These are phyloP conservation scores for Bos javanicus DNA, from an alignment of 2,113 vertebrate species.

Conservation along the genomic window DNA sequence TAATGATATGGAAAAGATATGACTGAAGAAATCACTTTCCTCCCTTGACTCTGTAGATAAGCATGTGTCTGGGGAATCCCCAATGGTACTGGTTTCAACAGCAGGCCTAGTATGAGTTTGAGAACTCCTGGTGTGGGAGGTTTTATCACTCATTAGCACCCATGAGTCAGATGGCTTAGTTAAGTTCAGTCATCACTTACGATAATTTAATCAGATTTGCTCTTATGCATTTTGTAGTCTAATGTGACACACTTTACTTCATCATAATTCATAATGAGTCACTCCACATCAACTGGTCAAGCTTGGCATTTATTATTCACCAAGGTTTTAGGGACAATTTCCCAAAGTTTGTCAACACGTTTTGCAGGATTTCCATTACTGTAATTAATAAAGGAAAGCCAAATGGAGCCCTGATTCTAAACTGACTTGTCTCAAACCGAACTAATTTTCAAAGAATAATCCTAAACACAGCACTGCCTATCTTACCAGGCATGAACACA, in stretches of 20 bases:
- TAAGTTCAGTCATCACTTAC: constrained; percentile 11
- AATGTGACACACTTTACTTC: not conserved
- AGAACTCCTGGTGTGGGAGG: not conserved
- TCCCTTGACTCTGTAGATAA: not conserved
- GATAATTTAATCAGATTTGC: constrained; percentile 52
- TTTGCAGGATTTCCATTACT: constrained; percentile 71
- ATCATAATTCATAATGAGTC: constrained; percentile 49
- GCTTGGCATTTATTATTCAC: constrained; percentile 45
- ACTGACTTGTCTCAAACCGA: constrained; percentile 22
- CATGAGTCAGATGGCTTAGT: constrained; percentile 16
- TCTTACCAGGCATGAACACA: not conserved
- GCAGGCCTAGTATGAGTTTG: not conserved
- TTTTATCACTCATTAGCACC: not conserved
- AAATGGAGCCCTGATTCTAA: constrained; percentile 35
- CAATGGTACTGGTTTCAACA: not conserved
- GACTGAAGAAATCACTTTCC: not conserved
- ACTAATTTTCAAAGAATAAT: constrained; percentile 52
- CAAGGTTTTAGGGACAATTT: constrained; percentile 14
- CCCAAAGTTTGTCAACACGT: constrained; percentile 40
- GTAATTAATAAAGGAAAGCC: constrained; percentile 58
- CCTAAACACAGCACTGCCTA: constrained; percentile 18
- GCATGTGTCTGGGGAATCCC: not conserved
- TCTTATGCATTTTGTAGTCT: constrained; percentile 30
- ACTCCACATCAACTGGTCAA: constrained; percentile 55
- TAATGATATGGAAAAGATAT: not conserved